Conservation (phyloP, 2,797 vertebrate genomes). For the Liparis tanakae region DNA sequence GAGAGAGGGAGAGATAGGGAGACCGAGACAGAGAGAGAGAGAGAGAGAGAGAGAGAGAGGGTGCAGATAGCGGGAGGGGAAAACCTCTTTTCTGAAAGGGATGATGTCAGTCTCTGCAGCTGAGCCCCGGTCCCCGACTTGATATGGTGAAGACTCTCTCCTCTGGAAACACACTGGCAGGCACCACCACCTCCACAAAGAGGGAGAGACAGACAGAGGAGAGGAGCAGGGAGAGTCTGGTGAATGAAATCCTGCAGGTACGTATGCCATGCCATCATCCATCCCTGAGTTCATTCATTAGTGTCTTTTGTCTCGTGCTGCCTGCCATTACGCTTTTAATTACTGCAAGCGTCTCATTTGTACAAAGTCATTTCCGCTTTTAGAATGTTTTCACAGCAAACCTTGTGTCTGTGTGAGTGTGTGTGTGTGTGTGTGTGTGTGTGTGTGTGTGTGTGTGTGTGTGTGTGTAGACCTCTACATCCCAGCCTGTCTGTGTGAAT, state of each 20-base stretch:
- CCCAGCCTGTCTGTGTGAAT: slow-evolving; percentile 46
- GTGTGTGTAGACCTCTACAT: slow-evolving; percentile 30
- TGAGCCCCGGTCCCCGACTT: slow-evolving; percentile 81
- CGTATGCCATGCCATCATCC: slow-evolving; percentile 72
- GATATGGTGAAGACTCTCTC: slow-evolving; percentile 75
- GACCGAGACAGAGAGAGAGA: slow-evolving; percentile 33
- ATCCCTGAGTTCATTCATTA: slow-evolving; percentile 67
- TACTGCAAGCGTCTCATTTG: slow-evolving; percentile 48
- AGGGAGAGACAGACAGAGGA: slow-evolving; percentile 55
- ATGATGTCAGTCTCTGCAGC: slow-evolving; percentile 90
- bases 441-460: slow-evolving; percentile 5
- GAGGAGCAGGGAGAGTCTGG: slow-evolving; percentile 55
- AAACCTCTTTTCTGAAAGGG: slow-evolving; percentile 86
- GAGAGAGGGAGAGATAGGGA: slow-evolving; percentile 56
- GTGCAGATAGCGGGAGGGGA: slow-evolving; percentile 83
- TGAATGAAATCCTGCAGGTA: slow-evolving; percentile 79
- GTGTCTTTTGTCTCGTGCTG: slow-evolving; percentile 57
- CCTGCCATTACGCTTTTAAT: slow-evolving; percentile 47
- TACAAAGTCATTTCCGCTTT: slow-evolving; percentile 58
- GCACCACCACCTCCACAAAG: slow-evolving; percentile 51
- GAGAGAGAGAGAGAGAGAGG: slow-evolving; percentile 51
- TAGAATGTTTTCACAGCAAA: slow-evolving; percentile 53
- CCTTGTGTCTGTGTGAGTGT: slow-evolving; percentile 19
- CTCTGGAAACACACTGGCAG: slow-evolving; percentile 65
- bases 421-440: slow-evolving; percentile 8